A percentile compares a stretch with the other conserved stretches of the same genome.
Conservation (phyloP, 2,797 vertebrate species). For the Silurus aristotelis region DNA sequence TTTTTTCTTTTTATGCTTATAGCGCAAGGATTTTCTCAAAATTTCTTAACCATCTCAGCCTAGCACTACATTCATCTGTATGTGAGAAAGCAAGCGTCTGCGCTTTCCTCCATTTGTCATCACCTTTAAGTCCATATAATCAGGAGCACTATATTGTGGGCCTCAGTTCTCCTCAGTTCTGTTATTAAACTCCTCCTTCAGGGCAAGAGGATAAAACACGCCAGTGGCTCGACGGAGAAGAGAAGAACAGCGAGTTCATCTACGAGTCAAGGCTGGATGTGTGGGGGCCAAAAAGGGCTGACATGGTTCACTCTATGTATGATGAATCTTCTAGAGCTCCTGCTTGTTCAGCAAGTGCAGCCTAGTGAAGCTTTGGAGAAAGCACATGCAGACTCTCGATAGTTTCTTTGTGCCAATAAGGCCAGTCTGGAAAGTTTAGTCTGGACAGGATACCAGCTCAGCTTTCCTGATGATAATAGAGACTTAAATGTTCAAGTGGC, state of each 20-base stretch:
- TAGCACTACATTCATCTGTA: neutral
- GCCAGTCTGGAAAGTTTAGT: constrained; percentile 16
- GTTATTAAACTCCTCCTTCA: constrained; percentile 61
- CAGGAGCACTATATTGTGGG: constrained; percentile 40
- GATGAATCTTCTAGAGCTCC: constrained; percentile 60
- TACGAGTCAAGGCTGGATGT: constrained; percentile 24
- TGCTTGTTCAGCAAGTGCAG: constrained; percentile 51
- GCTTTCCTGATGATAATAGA: constrained; percentile 41
- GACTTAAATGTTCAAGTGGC: constrained; percentile 42
- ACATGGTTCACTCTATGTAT: constrained; percentile 41
- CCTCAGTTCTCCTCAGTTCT: constrained; percentile 49
- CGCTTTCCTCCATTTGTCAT: constrained; percentile 52
- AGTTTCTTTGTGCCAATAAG: neutral
- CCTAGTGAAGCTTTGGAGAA: constrained; percentile 6
- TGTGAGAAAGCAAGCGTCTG: neutral
- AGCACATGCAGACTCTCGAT: neutral
- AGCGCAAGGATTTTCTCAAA: neutral
- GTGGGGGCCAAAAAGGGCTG: constrained; percentile 43
- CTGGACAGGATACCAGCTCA: constrained; percentile 7
- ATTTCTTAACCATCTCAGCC: neutral
- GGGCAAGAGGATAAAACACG: constrained; percentile 49
- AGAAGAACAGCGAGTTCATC: constrained; percentile 26
- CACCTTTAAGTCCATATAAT: constrained; percentile 54
- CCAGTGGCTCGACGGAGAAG: constrained; percentile 44
- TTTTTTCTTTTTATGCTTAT: neutral